These are phyloP conservation scores for Protonibea diacanthus DNA, from an alignment of 2,797 vertebrate genomes.

Conservation along the genomic window DNA sequence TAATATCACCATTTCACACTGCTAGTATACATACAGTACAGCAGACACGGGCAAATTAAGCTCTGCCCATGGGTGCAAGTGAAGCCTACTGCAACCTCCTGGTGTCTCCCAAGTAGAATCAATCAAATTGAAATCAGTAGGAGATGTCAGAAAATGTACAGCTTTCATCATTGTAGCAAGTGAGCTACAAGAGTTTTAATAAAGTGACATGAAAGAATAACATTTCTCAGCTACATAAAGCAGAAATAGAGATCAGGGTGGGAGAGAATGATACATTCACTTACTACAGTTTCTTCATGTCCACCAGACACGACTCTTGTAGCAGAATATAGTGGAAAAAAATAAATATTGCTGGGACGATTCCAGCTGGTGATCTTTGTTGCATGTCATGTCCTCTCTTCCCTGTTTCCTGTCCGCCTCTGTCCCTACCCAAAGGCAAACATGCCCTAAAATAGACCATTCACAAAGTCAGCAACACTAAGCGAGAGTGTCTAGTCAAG, in stretches of 20 bases:
- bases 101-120: not conserved
- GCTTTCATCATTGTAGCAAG: not conserved
- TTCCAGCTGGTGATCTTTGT: too few relatives aligned
- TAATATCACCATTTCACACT: slow-evolving; percentile 47
- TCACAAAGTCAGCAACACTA: slow-evolving; percentile 8
- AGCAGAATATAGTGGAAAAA: not conserved
- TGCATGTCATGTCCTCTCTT: too few relatives aligned
- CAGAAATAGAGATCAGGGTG: not conserved
- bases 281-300: not conserved
- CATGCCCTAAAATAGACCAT: not conserved
- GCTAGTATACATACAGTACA: slow-evolving; percentile 23
- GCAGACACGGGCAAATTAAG: not conserved
- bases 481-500: not conserved
- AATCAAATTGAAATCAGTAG: not conserved
- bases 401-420: too few relatives aligned
- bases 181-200: not conserved
- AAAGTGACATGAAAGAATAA: not conserved
- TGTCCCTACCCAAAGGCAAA: too few relatives aligned
- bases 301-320: not conserved
- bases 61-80: not conserved
- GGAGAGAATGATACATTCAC: not conserved
- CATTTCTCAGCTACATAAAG: not conserved
- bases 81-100: not conserved
- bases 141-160: not conserved
- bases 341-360: too few relatives aligned